Conservation (phyloP, 2,113 vertebrate species). For the Apus apus region DNA sequence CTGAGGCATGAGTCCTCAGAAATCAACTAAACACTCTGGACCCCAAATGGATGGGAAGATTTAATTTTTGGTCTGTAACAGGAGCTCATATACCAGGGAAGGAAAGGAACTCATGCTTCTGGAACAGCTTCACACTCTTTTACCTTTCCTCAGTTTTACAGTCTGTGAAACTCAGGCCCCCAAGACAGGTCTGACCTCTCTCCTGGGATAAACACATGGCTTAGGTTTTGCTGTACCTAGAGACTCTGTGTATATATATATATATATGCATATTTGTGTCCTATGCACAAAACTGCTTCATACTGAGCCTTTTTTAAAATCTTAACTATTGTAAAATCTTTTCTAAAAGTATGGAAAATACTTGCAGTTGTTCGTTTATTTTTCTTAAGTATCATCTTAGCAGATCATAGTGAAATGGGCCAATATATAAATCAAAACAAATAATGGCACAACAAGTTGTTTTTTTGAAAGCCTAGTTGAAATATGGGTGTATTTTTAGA, state of each 20-base stretch:
- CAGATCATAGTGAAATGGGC: background rate
- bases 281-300: background rate
- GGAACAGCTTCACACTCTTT: background rate
- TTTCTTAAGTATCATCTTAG: background rate
- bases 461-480: background rate
- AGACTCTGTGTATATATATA: accelerated
- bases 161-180: background rate
- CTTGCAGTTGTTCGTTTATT: background rate
- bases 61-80: background rate
- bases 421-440: background rate
- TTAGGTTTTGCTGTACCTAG: background rate
- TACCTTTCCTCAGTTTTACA: background rate
- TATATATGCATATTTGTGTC: background rate
- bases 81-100: background rate
- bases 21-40: background rate
- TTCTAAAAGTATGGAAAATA: background rate
- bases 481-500: background rate
- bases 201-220: background rate
- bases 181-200: background rate
- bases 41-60: background rate
- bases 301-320: background rate
- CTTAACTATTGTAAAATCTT: background rate
- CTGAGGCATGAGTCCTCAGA: background rate
- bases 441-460: background rate
- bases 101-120: background rate